A percentile compares a stretch with the other conserved stretches of the same genome.
phyloP scores from a whole-genome alignment of 2,797 vertebrate genomes.

The Anableps anableps region DNA sequence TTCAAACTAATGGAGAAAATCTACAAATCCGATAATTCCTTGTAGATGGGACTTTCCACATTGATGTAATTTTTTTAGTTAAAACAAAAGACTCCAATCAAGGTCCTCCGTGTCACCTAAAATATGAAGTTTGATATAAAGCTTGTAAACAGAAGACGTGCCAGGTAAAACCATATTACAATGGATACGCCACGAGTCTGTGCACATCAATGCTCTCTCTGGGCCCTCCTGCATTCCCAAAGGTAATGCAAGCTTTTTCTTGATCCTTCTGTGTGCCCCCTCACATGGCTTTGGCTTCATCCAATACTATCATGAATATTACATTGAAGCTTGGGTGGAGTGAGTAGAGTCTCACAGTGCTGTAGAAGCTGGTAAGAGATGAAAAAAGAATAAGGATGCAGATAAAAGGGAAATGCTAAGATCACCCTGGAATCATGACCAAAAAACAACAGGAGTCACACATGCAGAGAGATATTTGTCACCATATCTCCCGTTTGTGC shows the following conservation, averaged over 20 bases:
- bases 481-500: conserved; percentile 3
- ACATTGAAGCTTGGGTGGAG: conserved; percentile 40
- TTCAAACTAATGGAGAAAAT: too few relatives aligned
- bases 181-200: background rate
- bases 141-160: too few relatives aligned
- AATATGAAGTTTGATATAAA: background rate
- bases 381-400: background rate
- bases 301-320: conserved; percentile 61
- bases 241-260: conserved; percentile 47
- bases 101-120: too few relatives aligned
- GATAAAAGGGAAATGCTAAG: conserved; percentile 30
- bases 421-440: conserved; percentile 24
- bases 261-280: conserved; percentile 40
- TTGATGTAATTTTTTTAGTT: background rate
- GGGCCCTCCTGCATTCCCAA: conserved; percentile 35
- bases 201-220: conserved; percentile 20
- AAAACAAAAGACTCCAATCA: too few relatives aligned
- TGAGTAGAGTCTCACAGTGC: conserved; percentile 4
- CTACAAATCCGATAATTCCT: too few relatives aligned
- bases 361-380: conserved; percentile 14
- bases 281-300: conserved; percentile 29
- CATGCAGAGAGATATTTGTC: conserved; percentile 24
- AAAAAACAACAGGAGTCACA: conserved; percentile 27
- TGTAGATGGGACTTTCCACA: too few relatives aligned
- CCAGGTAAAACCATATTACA: conserved; percentile 17